Conservation (phyloP, 1,140 invertebrate species). For the fruit fly (Drosophila melanogaster) region Release_6_plus_ISO1_MT NT_033777.3:28194001-28194500, state of each 20-base stretch:
- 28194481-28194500: constrained; percentile 43
- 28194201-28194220: constrained; percentile 83
- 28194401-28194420: constrained; percentile 73
- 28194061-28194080: constrained; percentile 60
- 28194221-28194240: constrained; percentile 71
- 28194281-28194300: constrained; percentile 20
- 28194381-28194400: constrained; percentile 83
- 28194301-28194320: constrained; percentile 14
- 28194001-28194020: constrained; percentile 40
- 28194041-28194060: constrained; percentile 60
- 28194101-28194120: constrained; percentile 71
- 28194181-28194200: constrained; percentile 67
- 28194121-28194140: constrained; percentile 67
- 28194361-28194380: constrained; percentile 71
- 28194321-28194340: neutral
- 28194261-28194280: constrained; percentile 48
- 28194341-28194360: neutral
- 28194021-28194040: constrained; percentile 67
- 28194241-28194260: constrained; percentile 76
- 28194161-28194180: constrained; percentile 71
- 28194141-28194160: constrained; percentile 68
- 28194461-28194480: constrained; percentile 49
- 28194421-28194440: constrained; percentile 49
- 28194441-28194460: constrained; percentile 46
- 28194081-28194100: constrained; percentile 82